Evolutionary conservation across 2,797 vertebrate species (phyloP).

Genomic region (Cyprinella venusta): DNA sequence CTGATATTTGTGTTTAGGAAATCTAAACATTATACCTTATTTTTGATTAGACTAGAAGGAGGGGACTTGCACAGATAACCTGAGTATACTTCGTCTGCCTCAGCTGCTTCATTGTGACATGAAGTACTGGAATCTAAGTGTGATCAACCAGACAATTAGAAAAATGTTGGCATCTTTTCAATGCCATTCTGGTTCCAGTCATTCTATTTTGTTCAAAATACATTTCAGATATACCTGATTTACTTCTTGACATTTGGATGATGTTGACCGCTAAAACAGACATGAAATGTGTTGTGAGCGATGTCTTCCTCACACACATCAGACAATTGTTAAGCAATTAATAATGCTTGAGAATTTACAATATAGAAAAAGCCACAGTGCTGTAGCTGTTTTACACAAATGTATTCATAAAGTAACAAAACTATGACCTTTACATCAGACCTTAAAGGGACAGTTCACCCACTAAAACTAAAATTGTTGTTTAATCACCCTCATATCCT

Average conservation of each 20-base stretch:
- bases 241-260: neutral
- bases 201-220: neutral
- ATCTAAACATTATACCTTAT: neutral
- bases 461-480: too few relatives aligned
- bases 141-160: neutral
- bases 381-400: neutral
- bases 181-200: neutral
- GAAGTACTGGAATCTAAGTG: neutral
- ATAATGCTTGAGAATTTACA: neutral
- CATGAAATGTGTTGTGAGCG: neutral
- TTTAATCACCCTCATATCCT: neutral
- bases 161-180: neutral
- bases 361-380: neutral
- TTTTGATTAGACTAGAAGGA: slow-evolving; percentile 11
- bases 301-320: neutral
- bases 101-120: neutral
- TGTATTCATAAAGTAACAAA: neutral
- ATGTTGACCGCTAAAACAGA: neutral
- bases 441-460: neutral
- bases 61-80: slow-evolving; percentile 46
- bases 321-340: neutral
- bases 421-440: neutral
- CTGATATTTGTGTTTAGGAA: neutral
- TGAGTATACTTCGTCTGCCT: neutral
- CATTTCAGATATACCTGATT: slow-evolving; percentile 29